Evolutionary conservation across 2,797 vertebrate species (phyloP).

Genomic region (Typhlichthys subterraneus): DNA sequence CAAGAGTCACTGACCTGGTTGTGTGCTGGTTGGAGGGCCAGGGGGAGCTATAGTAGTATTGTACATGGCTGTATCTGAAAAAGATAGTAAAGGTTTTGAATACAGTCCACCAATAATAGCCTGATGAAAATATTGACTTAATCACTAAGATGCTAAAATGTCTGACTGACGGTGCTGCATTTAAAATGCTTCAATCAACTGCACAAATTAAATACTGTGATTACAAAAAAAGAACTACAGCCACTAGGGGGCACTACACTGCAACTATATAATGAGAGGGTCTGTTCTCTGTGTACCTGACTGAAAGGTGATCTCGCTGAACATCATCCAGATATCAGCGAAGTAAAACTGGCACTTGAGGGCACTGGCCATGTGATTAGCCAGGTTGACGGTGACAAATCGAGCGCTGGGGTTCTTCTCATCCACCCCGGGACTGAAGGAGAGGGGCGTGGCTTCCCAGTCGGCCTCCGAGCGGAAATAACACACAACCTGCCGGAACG

Average conservation of each 20-base stretch:
- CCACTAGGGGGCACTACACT: not conserved
- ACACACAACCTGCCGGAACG: constrained; percentile 91
- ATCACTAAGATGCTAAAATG: too few species aligned
- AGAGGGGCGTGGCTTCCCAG: constrained; percentile 85
- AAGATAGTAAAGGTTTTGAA: constrained; percentile 9
- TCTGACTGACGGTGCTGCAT: too few species aligned
- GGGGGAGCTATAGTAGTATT: constrained; percentile 85
- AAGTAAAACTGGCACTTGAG: constrained; percentile 98
- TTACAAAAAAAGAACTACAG: too few species aligned
- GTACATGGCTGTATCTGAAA: constrained; percentile 94
- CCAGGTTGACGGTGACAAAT: constrained; percentile 89
- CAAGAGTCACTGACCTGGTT: constrained; percentile 60
- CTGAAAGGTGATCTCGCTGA: constrained; percentile 98
- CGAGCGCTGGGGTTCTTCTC: constrained; percentile 89
- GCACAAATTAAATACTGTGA: too few species aligned
- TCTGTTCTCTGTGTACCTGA: constrained; percentile 79
- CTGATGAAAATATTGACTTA: too few species aligned
- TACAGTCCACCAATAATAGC: not conserved
- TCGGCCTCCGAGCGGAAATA: constrained; percentile 90
- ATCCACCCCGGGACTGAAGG: constrained; percentile 86
- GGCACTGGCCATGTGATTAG: constrained; percentile 94
- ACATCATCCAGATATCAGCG: constrained; percentile 95
- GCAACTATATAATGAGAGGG: not conserved
- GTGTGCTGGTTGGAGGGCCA: constrained; percentile 75
- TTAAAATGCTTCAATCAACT: too few species aligned